These are phyloP conservation scores for Drosophila anomalipes DNA, from an alignment of 2,888 invertebrate species.

Conservation along the genomic window DNA sequence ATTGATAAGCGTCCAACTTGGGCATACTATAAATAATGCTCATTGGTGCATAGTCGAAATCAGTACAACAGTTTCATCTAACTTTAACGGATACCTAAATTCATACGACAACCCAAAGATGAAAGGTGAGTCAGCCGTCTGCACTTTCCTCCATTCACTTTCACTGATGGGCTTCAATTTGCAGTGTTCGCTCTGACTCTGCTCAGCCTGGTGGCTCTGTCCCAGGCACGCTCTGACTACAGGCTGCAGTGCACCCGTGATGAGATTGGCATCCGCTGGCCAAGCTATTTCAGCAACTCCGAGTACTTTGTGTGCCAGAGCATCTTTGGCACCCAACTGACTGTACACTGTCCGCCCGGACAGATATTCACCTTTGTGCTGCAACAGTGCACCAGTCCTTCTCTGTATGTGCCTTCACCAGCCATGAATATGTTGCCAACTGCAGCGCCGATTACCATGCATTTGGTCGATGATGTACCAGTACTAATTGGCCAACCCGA, in stretches of 20 bases:
- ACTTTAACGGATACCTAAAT: slow-evolving; percentile 58
- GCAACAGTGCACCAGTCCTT: slow-evolving; percentile 78
- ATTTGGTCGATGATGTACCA: slow-evolving; percentile 43
- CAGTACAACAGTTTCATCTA: slow-evolving; percentile 79
- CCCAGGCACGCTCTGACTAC: slow-evolving; percentile 72
- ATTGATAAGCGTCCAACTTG: slow-evolving; percentile 32
- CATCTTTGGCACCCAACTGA: slow-evolving; percentile 65
- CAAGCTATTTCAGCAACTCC: slow-evolving; percentile 81
- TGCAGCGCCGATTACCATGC: slow-evolving; percentile 54
- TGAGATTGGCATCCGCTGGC: slow-evolving; percentile 83
- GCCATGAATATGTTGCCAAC: slow-evolving; percentile 75
- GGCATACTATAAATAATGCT: slow-evolving; percentile 76
- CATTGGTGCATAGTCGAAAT: slow-evolving; percentile 42
- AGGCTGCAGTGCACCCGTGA: slow-evolving; percentile 74
- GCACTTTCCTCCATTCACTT: not conserved
- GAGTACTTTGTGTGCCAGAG: slow-evolving; percentile 79
- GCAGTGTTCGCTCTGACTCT: slow-evolving; percentile 73
- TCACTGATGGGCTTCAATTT: not conserved
- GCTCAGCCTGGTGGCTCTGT: slow-evolving; percentile 67
- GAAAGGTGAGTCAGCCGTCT: slow-evolving; percentile 74
- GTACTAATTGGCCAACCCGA: slow-evolving; percentile 35
- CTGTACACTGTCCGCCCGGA: slow-evolving; percentile 77
- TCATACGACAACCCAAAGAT: slow-evolving; percentile 56
- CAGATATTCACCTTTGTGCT: slow-evolving; percentile 82
- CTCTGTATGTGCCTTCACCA: slow-evolving; percentile 80